Evolutionary conservation across 2,888 invertebrate species (phyloP).

Genomic region (Neria commutata): DNA sequence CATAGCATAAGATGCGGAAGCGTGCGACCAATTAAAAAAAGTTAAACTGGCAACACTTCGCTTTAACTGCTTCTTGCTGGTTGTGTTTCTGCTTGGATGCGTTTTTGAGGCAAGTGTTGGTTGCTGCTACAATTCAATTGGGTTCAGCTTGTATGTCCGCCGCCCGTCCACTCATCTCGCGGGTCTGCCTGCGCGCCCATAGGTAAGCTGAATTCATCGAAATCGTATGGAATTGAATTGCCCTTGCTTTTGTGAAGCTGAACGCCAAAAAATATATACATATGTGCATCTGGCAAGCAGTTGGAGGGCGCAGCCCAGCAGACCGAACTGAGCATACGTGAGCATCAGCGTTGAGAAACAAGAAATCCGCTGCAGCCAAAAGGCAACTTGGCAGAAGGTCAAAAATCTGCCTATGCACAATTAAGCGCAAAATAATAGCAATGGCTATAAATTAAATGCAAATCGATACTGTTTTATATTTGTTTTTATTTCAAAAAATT

Average conservation of each 20-base stretch:
- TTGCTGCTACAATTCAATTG: not conserved
- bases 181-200: too few species aligned
- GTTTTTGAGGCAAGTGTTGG: constrained; percentile 32
- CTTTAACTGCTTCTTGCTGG: not conserved
- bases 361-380: too few species aligned
- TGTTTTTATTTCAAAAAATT: too few species aligned
- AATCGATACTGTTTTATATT: too few species aligned
- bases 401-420: too few species aligned
- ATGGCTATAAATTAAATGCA: too few species aligned
- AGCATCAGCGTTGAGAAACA: constrained; percentile 14
- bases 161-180: too few species aligned
- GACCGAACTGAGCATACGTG: not conserved
- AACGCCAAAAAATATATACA: constrained; percentile 3
- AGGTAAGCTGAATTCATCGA: too few species aligned
- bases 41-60: not conserved
- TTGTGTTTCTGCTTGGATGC: constrained; percentile 48
- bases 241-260: constrained; percentile 46
- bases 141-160: not conserved
- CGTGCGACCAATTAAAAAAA: not conserved
- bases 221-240: constrained; percentile 40
- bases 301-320: constrained; percentile 30
- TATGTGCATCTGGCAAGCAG: constrained; percentile 20
- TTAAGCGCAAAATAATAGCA: too few species aligned
- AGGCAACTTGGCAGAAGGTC: too few species aligned
- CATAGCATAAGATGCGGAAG: not conserved